A percentile compares a stretch with the other conserved stretches of the same genome.
Evolutionary conservation across 2,797 vertebrate genomes (phyloP).

Genomic region (Halcyon chelicuti): DNA sequence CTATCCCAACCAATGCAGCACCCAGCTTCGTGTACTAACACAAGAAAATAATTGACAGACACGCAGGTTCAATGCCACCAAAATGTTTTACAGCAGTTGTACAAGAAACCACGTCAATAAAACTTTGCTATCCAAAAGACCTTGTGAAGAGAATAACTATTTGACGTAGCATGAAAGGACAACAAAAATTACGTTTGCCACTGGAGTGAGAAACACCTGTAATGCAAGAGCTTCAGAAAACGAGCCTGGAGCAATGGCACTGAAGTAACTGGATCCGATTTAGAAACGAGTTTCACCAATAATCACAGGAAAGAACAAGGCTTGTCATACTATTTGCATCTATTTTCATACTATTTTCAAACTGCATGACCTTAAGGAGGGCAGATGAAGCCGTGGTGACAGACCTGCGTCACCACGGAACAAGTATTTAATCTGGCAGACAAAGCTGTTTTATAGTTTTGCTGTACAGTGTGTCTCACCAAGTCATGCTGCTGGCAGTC

Average conservation of each 20-base stretch:
- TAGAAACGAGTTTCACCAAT: background rate
- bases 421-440: background rate
- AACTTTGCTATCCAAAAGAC: background rate
- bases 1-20: background rate
- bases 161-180: background rate
- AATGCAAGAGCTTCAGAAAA: background rate
- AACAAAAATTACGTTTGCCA: background rate
- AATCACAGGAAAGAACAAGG: background rate
- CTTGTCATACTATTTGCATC: background rate
- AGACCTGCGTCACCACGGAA: background rate
- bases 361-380: background rate
- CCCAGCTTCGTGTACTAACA: background rate
- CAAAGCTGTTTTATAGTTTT: background rate
- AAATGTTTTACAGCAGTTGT: background rate
- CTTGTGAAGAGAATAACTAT: background rate
- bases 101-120: background rate
- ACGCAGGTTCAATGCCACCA: background rate
- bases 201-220: background rate
- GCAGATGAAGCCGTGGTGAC: background rate
- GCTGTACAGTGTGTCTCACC: background rate
- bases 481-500: background rate
- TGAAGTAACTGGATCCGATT: background rate
- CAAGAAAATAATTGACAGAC: background rate
- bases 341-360: background rate
- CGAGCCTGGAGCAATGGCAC: background rate